Percentiles rank a stretch among this genome's conserved stretches.
Evolutionary conservation across 1,140 invertebrate species (phyloP).

Genomic region (Asbolus verrucosus): DNA sequence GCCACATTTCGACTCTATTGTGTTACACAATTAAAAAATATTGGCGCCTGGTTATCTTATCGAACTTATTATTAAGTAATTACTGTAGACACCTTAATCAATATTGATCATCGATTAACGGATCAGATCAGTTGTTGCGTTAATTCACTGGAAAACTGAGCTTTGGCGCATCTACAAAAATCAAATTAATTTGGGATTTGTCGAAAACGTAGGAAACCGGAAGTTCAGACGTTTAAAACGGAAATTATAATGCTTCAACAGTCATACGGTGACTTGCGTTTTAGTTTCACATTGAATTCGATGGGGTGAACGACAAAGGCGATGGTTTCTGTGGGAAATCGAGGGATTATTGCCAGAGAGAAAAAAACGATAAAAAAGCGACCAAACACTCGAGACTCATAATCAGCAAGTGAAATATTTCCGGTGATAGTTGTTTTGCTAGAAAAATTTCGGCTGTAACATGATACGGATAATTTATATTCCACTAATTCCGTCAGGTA

Average conservation of each 20-base stretch:
- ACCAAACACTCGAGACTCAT: neutral
- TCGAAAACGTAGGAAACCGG: conserved; percentile 30
- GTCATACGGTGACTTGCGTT: conserved; percentile 41
- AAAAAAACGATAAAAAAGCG: neutral
- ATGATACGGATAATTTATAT: too few species aligned
- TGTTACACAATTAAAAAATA: neutral
- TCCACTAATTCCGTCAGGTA: too few species aligned
- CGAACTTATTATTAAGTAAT: neutral
- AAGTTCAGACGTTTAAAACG: conserved; percentile 39
- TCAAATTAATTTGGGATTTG: neutral
- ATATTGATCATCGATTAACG: neutral
- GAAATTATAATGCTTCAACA: conserved; percentile 44
- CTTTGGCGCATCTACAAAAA: conserved; percentile 6
- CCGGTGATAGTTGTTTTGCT: too few species aligned
- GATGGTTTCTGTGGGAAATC: too few species aligned
- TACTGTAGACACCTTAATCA: neutral
- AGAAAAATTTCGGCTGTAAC: too few species aligned
- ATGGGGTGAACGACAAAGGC: conserved; percentile 22
- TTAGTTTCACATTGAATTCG: conserved; percentile 36
- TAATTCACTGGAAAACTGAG: too few species aligned
- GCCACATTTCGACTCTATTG: neutral
- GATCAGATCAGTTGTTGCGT: neutral
- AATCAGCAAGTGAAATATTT: too few species aligned
- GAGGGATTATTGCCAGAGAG: neutral
- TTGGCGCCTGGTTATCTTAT: conserved; percentile 7